Base-by-base conservation (phyloP, 2,113 vertebrate species). In the Malaclemys terrapin region DNA sequence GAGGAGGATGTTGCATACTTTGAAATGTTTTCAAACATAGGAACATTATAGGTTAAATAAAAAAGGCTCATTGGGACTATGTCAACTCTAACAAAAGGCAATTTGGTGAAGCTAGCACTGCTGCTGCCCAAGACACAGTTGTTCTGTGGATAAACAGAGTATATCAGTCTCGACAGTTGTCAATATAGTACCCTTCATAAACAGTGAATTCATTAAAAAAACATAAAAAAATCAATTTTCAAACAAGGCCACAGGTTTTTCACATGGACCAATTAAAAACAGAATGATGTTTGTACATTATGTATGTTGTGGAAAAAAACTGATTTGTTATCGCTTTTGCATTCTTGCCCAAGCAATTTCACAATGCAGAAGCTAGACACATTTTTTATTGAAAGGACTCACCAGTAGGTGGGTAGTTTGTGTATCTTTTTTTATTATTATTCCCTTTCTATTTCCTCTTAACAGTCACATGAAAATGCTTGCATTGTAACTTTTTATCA, bases 391-490 rank as follows among this genome's bases (percentile, higher is more conserved):
- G 87, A 93, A 91, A 93, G 27, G 57, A 42, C n/a, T 84, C 35
- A 76, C 25, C 84, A 62, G 27, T 94, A 90, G 72, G 80, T 27
- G 0, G 4, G 75, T 92, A 85, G 62, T 85, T 97, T 95, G 69
- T 42, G 53, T 88, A 20, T 72, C n/a, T 72, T 72, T 62, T 31
- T 35, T 20, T n/a, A n/a, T 85, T 94, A 94, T 95, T 95, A 95
- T 95, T 96, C 86, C n/a, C 19, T 75, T 62, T 93, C 50, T 90
- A 54, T 97, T 96, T 94, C 42, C 10, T 82, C 82, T 90, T 85
- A 97, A 82, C 69, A 83, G 53, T n/a, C 12, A 84, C 95, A 82
- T 85, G 14, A 91, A 97, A 98, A 93, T 87, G 81, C 90, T 93
- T 94, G 53, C 47, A 92, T 49, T 29, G 17, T 94, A 93, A 91